Conservation (phyloP, 2,888 invertebrate genomes). For the Microplitis deprimator region DNA sequence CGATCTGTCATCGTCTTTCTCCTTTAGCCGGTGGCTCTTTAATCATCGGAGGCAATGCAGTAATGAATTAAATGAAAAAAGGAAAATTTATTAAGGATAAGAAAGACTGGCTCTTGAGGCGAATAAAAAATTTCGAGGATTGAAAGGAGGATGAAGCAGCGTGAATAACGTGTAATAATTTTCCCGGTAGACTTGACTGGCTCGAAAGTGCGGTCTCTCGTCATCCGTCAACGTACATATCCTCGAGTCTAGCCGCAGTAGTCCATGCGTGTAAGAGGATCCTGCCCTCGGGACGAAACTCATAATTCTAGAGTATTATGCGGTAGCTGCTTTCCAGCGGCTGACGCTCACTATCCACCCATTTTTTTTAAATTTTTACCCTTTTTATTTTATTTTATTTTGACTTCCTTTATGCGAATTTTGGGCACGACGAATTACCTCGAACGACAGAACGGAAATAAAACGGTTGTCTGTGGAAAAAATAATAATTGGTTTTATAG, state of each 20-base stretch:
- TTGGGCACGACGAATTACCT: no score
- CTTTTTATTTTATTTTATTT: constrained; percentile 17
- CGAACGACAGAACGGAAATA: no score
- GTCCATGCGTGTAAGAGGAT: constrained; percentile 54
- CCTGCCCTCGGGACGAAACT: constrained; percentile 59
- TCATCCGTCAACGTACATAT: background rate
- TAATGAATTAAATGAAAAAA: constrained; percentile 2
- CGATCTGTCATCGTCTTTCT: constrained; percentile 13
- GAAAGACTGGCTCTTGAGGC: background rate
- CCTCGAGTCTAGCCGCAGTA: constrained; percentile 28
- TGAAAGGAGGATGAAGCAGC: constrained; percentile 5
- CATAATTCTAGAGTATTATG: constrained; percentile 63
- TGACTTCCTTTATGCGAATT: background rate
- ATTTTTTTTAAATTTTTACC: constrained; percentile 6
- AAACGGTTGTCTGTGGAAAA: no score
- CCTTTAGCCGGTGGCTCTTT: background rate
- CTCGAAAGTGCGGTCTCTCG: background rate
- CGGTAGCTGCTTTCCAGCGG: constrained; percentile 49
- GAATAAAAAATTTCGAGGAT: background rate
- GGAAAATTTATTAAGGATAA: background rate
- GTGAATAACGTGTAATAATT: constrained; percentile 29
- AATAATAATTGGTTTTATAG: no score
- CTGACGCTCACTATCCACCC: constrained; percentile 19
- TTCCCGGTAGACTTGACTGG: constrained; percentile 10
- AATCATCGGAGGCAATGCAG: constrained; percentile 2